These are phyloP conservation scores for Acanthisitta chloris DNA, from an alignment of 2,113 vertebrate genomes.

Conservation along the genomic window DNA sequence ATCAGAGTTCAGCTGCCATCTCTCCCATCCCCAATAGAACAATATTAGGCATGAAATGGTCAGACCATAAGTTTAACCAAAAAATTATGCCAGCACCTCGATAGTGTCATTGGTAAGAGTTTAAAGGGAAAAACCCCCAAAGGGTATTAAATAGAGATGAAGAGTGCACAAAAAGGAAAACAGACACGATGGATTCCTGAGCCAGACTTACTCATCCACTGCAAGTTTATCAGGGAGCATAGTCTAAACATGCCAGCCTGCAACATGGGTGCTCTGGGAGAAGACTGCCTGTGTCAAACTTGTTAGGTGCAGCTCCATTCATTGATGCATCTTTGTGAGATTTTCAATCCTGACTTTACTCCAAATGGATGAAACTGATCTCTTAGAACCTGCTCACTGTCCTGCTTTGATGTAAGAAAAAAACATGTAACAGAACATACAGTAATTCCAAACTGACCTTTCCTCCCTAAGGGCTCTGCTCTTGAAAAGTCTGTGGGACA, in stretches of 20 bases:
- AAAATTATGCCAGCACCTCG: not conserved
- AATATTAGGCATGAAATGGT: not conserved
- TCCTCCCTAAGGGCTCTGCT: not conserved
- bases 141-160: not conserved
- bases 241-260: not conserved
- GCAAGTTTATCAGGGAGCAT: not conserved
- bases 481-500: not conserved
- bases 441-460: not conserved
- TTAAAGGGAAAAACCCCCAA: not conserved
- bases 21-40: not conserved
- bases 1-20: not conserved
- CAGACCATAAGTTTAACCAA: not conserved
- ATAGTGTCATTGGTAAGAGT: not conserved
- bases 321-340: not conserved
- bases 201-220: not conserved
- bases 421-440: not conserved
- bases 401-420: not conserved
- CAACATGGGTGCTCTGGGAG: not conserved
- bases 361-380: not conserved
- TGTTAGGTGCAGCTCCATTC: not conserved
- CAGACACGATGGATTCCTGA: not conserved
- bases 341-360: not conserved
- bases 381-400: not conserved
- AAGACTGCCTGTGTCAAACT: not conserved
- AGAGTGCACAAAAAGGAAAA: not conserved